These are phyloP conservation scores for Pyrrhia umbra DNA, from an alignment of 2,888 invertebrate species.

Conservation along the genomic window DNA sequence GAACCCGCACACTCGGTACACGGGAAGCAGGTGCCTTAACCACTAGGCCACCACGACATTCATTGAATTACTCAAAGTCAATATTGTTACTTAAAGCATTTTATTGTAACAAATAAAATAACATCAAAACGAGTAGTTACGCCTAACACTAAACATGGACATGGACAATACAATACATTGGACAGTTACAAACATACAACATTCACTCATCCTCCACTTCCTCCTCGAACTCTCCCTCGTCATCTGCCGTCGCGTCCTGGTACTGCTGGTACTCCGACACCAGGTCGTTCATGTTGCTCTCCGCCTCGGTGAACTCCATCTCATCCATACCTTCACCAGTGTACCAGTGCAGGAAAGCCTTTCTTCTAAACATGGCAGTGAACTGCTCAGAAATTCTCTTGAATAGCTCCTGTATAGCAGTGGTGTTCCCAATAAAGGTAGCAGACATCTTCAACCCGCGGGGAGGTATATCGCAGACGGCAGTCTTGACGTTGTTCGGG, in stretches of 20 bases:
- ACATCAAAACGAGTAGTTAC: slow-evolving; percentile 69
- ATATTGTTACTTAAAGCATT: slow-evolving; percentile 35
- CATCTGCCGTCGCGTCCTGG: slow-evolving; percentile 96
- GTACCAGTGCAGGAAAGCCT: slow-evolving; percentile 99
- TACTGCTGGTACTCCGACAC: slow-evolving; percentile 98
- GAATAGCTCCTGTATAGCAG: slow-evolving; percentile 96
- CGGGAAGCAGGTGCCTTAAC: too few species aligned
- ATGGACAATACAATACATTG: slow-evolving; percentile 67
- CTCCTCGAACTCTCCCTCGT: slow-evolving; percentile 95
- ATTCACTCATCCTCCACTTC: slow-evolving; percentile 84
- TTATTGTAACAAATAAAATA: slow-evolving; percentile 61
- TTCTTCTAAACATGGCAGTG: slow-evolving; percentile 97
- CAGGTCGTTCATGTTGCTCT: slow-evolving; percentile 97
- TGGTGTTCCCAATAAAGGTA: slow-evolving; percentile 96
- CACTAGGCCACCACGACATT: too few species aligned
- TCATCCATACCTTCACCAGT: slow-evolving; percentile 99
- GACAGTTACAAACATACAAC: slow-evolving; percentile 56
- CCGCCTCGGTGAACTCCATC: slow-evolving; percentile 98
- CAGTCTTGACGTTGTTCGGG: slow-evolving; percentile 94
- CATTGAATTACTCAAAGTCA: too few species aligned
- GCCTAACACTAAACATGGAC: slow-evolving; percentile 76
- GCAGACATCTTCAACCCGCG: slow-evolving; percentile 95
- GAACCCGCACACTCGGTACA: too few species aligned
- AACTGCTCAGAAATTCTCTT: slow-evolving; percentile 96
- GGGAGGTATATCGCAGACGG: slow-evolving; percentile 95